These are phyloP conservation scores for Bombyx mandarina DNA, from an alignment of 1,140 invertebrate species.

Conservation along the genomic window DNA sequence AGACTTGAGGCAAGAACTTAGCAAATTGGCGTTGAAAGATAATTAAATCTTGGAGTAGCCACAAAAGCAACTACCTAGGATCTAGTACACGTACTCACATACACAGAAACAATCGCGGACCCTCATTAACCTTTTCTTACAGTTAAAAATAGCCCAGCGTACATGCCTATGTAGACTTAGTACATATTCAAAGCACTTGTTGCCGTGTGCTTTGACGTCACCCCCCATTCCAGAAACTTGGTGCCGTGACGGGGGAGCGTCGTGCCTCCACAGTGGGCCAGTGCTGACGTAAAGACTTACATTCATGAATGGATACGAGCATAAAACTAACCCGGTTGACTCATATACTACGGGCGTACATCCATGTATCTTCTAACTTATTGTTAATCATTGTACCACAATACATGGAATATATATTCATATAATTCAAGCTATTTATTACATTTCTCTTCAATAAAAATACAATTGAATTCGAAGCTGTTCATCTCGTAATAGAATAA, in stretches of 20 bases:
- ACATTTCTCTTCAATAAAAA: no score
- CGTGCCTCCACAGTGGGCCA: conserved; percentile 26
- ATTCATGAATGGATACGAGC: conserved; percentile 56
- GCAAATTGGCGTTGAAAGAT: no score
- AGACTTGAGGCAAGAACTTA: no score
- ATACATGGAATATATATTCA: no score
- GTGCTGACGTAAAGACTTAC: conserved; percentile 54
- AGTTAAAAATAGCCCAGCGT: conserved; percentile 52
- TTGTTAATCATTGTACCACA: no score
- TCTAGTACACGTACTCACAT: no score
- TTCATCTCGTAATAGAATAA: no score
- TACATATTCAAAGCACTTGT: conserved; percentile 57
- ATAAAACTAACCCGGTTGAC: conserved; percentile 19
- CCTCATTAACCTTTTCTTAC: conserved; percentile 18
- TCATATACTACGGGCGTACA: conserved; percentile 7
- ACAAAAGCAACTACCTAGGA: no score
- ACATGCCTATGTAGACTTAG: conserved; percentile 32
- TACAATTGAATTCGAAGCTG: no score
- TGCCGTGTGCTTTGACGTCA: conserved; percentile 62
- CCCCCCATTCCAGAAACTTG: conserved; percentile 24
- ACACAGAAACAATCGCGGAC: no score
- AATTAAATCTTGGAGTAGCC: no score
- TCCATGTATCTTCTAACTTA: neutral
- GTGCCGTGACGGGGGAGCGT: conserved; percentile 16
- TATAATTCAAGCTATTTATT: no score